Evolutionary conservation across 1,140 invertebrate species (phyloP).

Genomic region (Sycobia sp.): DNA sequence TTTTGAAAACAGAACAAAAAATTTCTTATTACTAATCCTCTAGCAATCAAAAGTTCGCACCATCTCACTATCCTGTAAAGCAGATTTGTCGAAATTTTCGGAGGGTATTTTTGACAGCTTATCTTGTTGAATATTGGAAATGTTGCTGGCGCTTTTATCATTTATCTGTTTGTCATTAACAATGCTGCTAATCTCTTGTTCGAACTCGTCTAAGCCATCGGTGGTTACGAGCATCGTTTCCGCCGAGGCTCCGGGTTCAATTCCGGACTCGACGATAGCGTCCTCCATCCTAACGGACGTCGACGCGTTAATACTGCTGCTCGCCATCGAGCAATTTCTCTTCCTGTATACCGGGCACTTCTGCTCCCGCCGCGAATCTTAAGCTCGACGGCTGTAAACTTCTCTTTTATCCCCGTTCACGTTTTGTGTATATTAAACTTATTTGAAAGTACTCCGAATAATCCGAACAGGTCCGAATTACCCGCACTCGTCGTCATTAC

Average conservation of each 20-base stretch:
- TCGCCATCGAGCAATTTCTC: too few species aligned
- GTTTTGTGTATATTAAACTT: too few species aligned
- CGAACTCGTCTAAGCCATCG: conserved; percentile 73
- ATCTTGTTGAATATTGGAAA: conserved; percentile 64
- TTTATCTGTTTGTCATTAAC: conserved; percentile 62
- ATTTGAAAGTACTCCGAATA: too few species aligned
- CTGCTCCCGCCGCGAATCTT: too few species aligned
- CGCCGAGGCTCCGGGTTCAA: conserved; percentile 64
- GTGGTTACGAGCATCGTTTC: conserved; percentile 73
- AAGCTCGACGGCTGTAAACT: too few species aligned
- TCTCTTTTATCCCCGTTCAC: too few species aligned
- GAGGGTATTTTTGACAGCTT: conserved; percentile 39
- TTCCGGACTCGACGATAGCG: conserved; percentile 32
- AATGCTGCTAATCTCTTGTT: conserved; percentile 68
- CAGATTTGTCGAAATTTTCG: conserved; percentile 39
- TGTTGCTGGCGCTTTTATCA: conserved; percentile 53
- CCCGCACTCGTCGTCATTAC: too few species aligned
- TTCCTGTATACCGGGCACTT: too few species aligned
- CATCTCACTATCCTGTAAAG: conserved; percentile 47
- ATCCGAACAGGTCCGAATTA: too few species aligned
- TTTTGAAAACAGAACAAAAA: too few species aligned
- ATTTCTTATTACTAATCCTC: too few species aligned
- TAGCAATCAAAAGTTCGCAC: conserved; percentile 38
- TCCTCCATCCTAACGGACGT: conserved; percentile 5
- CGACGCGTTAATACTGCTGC: neutral